phyloP scores from a whole-genome alignment of 2,797 vertebrate genomes.

The Fistularia tabacaria region DNA sequence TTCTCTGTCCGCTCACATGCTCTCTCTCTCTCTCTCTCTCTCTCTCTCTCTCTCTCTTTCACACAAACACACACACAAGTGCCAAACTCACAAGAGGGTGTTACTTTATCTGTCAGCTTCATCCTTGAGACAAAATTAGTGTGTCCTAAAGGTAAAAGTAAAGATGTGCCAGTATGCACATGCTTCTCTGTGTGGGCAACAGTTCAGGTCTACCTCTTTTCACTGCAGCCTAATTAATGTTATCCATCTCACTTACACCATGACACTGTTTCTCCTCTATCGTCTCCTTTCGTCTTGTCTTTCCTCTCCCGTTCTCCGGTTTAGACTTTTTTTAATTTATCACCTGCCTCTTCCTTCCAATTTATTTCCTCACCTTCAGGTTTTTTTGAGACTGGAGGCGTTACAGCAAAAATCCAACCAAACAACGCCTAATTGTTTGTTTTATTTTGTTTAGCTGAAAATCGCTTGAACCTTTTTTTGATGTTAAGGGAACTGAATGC shows the following conservation, averaged over 20 bases:
- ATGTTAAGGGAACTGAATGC: too few relatives aligned
- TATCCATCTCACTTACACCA: constrained; percentile 55
- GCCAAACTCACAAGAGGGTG: constrained; percentile 42
- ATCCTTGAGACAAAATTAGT: constrained; percentile 48
- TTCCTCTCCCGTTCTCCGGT: constrained; percentile 5
- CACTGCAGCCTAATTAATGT: constrained; percentile 60
- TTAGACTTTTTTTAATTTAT: constrained; percentile 1
- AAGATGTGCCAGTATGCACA: constrained; percentile 1
- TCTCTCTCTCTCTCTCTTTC: background rate
- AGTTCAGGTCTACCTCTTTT: constrained; percentile 36
- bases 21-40: background rate
- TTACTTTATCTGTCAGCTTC: constrained; percentile 38
- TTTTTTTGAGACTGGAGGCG: background rate
- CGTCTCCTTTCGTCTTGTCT: constrained; percentile 9
- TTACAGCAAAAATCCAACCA: too few relatives aligned
- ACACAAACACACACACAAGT: constrained; percentile 21
- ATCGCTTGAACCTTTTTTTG: too few relatives aligned
- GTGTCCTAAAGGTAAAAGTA: constrained; percentile 17
- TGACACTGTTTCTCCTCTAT: constrained; percentile 35
- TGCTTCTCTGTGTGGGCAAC: constrained; percentile 19
- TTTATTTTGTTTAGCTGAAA: too few relatives aligned
- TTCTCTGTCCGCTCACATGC: background rate
- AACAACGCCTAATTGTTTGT: too few relatives aligned
- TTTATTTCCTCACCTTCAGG: constrained; percentile 20
- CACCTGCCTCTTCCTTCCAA: constrained; percentile 4